Evolutionary conservation across 2,113 vertebrate genomes (phyloP).

Genomic region (Daboia siamensis): DNA sequence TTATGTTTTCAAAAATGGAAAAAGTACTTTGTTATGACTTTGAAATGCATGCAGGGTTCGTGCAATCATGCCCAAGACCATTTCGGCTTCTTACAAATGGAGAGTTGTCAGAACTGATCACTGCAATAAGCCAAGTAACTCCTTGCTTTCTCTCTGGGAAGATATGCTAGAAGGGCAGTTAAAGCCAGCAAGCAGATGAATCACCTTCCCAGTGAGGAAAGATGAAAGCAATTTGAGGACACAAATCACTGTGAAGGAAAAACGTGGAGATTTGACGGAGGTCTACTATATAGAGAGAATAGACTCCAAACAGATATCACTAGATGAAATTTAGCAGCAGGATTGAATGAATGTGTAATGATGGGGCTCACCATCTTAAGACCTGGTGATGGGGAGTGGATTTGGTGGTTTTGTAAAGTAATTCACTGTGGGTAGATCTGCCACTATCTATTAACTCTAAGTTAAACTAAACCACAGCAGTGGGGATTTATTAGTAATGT

Average conservation of each 20-base stretch:
- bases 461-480: not conserved
- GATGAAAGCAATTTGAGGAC: not conserved
- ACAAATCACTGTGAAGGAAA: not conserved
- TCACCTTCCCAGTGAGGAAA: not conserved
- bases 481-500: not conserved
- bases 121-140: not conserved
- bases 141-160: not conserved
- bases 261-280: not conserved
- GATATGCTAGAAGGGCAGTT: not conserved
- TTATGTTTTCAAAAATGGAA: not conserved
- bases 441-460: not conserved
- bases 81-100: conserved; percentile 9
- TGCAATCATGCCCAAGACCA: not conserved
- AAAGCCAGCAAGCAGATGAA: not conserved
- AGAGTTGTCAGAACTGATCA: not conserved
- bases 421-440: not conserved
- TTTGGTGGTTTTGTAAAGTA: not conserved
- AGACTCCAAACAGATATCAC: not conserved
- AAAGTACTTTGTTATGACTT: not conserved
- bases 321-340: not conserved
- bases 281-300: not conserved
- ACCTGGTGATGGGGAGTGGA: not conserved
- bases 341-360: not conserved
- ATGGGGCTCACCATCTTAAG: not conserved
- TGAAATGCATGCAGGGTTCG: not conserved